A percentile compares a stretch with the other conserved stretches of the same genome.
These are phyloP conservation scores for Autographa pulchrina DNA, from an alignment of 2,888 invertebrate species.

Conservation along the genomic window DNA sequence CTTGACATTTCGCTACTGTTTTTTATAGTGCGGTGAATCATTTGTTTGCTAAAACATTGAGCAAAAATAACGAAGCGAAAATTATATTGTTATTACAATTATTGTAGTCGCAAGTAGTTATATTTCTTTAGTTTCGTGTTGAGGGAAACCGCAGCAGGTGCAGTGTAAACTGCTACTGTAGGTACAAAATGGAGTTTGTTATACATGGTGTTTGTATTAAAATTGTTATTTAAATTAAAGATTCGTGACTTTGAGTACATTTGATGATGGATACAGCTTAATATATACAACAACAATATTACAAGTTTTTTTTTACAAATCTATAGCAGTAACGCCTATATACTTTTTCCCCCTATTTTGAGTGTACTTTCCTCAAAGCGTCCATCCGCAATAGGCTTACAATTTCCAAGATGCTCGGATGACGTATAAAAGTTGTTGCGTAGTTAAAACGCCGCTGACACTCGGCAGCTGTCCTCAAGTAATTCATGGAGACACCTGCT, in stretches of 20 bases:
- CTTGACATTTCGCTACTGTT: background rate
- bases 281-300: background rate
- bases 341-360: background rate
- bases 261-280: background rate
- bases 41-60: background rate
- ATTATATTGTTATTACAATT: background rate
- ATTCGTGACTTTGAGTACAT: too few species aligned
- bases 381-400: constrained; percentile 26
- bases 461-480: constrained; percentile 57
- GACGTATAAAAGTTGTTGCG: constrained; percentile 39
- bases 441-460: constrained; percentile 64
- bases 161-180: too few species aligned
- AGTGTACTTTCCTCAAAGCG: background rate
- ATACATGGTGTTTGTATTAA: too few species aligned
- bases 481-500: constrained; percentile 79
- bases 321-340: background rate
- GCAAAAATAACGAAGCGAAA: background rate
- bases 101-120: background rate
- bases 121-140: background rate
- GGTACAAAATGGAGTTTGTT: too few species aligned
- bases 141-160: too few species aligned
- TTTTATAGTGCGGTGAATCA: background rate
- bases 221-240: too few species aligned
- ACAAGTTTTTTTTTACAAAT: background rate
- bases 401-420: constrained; percentile 26